These are phyloP conservation scores for Rhinella marina DNA, from an alignment of 2,797 vertebrate species.

Conservation along the genomic window DNA sequence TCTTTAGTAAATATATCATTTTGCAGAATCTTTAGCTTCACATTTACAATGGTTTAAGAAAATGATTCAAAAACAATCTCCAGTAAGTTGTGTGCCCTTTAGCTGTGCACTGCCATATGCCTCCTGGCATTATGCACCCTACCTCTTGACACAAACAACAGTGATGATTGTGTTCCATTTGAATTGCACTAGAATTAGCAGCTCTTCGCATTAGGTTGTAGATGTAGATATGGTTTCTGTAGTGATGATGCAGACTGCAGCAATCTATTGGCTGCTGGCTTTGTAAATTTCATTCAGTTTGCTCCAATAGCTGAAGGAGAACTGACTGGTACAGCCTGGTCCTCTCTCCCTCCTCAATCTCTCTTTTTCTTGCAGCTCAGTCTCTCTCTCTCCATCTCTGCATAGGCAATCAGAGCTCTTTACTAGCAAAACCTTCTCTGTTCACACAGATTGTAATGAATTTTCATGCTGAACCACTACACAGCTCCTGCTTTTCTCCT, in stretches of 20 bases:
- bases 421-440: conserved; percentile 69
- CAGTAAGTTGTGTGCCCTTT: background rate
- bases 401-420: conserved; percentile 80
- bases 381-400: conserved; percentile 70
- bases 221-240: conserved; percentile 70
- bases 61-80: background rate
- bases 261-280: conserved; percentile 89
- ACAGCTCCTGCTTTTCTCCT: conserved; percentile 41
- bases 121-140: conserved; percentile 45
- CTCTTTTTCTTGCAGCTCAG: conserved; percentile 72
- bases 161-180: conserved; percentile 47
- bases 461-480: conserved; percentile 71
- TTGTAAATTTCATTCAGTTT: conserved; percentile 86
- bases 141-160: conserved; percentile 59
- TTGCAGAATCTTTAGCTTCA: background rate
- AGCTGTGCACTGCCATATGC: conserved; percentile 26
- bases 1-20: background rate
- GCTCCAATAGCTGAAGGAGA: conserved; percentile 83
- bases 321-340: conserved; percentile 74
- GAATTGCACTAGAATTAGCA: conserved; percentile 64
- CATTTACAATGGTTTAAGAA: background rate
- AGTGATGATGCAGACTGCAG: conserved; percentile 82
- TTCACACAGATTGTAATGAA: conserved; percentile 74
- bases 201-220: conserved; percentile 64
- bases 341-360: conserved; percentile 73